A percentile compares a stretch with the other conserved stretches of the same genome.
Evolutionary conservation across 2,113 vertebrate species (phyloP).

Genomic region (Rafetus swinhoei): DNA sequence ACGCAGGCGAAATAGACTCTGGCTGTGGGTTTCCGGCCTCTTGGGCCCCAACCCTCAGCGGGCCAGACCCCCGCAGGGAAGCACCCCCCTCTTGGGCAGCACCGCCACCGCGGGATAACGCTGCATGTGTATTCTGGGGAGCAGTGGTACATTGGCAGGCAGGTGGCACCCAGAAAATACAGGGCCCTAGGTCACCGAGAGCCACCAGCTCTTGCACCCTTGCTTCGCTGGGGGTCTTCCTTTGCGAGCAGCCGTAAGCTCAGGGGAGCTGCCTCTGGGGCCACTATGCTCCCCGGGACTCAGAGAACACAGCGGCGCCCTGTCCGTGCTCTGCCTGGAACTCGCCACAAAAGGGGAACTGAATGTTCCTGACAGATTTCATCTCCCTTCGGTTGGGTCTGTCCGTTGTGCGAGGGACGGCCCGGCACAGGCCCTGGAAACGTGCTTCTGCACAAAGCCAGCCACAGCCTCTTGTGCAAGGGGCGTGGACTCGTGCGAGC

Average conservation of each 20-base stretch:
- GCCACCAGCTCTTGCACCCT: constrained; percentile 2
- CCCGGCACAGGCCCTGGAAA: background rate
- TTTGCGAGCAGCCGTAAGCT: background rate
- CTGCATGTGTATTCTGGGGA: background rate
- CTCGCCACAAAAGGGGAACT: background rate
- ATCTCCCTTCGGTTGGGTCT: background rate
- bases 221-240: background rate
- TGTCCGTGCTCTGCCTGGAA: background rate
- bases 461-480: background rate
- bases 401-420: background rate
- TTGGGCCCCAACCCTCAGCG: rapidly evolving
- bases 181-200: rapidly evolving
- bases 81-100: rapidly evolving
- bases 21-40: rapidly evolving
- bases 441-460: background rate
- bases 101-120: background rate
- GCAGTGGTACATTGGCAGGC: background rate
- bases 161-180: background rate
- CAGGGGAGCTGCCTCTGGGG: background rate
- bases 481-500: background rate
- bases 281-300: background rate
- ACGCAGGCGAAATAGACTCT: background rate
- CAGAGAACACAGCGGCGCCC: background rate
- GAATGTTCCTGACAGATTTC: background rate
- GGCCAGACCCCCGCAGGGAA: rapidly evolving